Base-by-base conservation (phyloP, 2,797 vertebrate genomes). In the Astyanax mexicanus region DNA sequence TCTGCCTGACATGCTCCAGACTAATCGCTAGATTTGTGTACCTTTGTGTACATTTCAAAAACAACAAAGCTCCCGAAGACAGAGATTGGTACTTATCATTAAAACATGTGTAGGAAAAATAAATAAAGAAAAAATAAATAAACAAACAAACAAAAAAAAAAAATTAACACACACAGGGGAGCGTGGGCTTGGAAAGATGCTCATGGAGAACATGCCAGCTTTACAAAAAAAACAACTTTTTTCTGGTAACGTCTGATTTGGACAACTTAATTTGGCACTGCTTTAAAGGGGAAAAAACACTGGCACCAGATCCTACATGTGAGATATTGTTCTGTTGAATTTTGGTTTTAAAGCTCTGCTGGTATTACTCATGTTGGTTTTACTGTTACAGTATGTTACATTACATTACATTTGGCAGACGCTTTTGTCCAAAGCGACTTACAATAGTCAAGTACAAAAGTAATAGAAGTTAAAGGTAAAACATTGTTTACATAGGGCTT, bases 41-140 rank as follows among this genome's bases (percentile, higher is more conserved):
- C n/a, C n/a, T n/a, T n/a, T n/a, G n/a, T n/a, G n/a, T n/a, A 25
- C 11, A 6, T 27, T 55, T 55, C 52, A 52, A 55, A 55, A 55
- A 52, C 52, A 55, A 52, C 55, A 52, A 52, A 55, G 23, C 52
- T 52, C 52, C 12, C 11, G 55, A 55, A 27, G 12, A 52, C 23
- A 25, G 23, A 55, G 52, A 49, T 49, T 49, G 1, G 45, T 27
- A 23, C 11, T 23, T 27, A 55, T 55, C 27, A 55, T 55, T 2
- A 55, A 55, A 55, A 55, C 0, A 10, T 15, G 12, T 27, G 52
- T 57, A 32, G 25, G 23, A 54, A 54, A 27, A 54, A 54, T 10
- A 19, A 23, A 52, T 52, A 55, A 55, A 55, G 55, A 55, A 55
- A n/a, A n/a, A n/a, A n/a, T n/a, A n/a, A n/a, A n/a, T n/a, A 25